Evolutionary conservation across 2,113 vertebrate species (phyloP), one percentile per base, ranked within the genome.

Genomic region (Uropsilus gracilis): DNA sequence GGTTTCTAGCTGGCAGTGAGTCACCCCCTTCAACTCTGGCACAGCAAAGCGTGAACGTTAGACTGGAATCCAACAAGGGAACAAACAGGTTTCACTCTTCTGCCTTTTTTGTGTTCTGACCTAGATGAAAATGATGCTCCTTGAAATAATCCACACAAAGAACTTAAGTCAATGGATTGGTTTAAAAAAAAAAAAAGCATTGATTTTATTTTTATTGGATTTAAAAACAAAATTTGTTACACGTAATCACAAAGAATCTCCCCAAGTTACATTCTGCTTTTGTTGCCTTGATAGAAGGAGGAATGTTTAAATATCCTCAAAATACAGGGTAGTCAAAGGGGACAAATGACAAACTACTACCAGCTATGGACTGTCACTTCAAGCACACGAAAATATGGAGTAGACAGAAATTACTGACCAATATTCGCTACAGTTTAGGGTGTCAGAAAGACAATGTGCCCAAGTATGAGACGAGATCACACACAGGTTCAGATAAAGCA

Each of bases 181-280:
- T 95, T 87, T 69, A 22, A 64, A 93, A 5, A 55, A 55, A 89
- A 59, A 75, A 89, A 84, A 83, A 55, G 0, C 53, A 55, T 71
- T 48, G 86, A 78, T 34, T 97, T 97, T 95, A 96, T 94, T 96
- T 96, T 86, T 92, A 95, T 95, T 89, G 78, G 80, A 90, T 96
- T 93, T 94, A 91, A 96, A 95, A 97, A 97, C 95, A 91, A 95
- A 95, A 92, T 32, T 63, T 76, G 53, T 96, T 95, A 94, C 50
- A 48, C 50, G 76, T 86, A 89, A 94, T 94, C 94, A 96, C 12
- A 4, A 95, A 85, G 82, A 39, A 69, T 95, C 66, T 48, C 14
- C 46, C 46, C 57, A 88, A 66, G 64, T 78, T 53, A 90, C 82
- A 95, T 91, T 94, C 83, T 93, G 91, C 86, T 93, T 94, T 59